Base-by-base conservation (phyloP, 2,888 invertebrate genomes). In the Marasmarcha lunaedactyla region DNA sequence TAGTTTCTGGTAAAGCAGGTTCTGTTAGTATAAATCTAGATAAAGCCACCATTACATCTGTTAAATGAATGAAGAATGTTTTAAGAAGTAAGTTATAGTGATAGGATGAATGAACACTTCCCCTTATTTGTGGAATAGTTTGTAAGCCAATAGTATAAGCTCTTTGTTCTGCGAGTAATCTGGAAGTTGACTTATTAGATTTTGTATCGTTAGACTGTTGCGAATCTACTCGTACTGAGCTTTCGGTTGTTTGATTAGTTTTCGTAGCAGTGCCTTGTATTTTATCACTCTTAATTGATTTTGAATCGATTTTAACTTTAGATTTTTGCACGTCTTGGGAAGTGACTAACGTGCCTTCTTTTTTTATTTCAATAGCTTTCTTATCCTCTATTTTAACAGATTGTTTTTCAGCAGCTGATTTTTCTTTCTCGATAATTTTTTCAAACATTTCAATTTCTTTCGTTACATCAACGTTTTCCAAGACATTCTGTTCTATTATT, bases 11-110 rank as follows among this genome's bases (percentile, higher is more conserved):
- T 15, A 68, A 54, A 0, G 57, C 48, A 15, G 71, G 71, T 44
- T 74, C 67, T 26, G 59, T 54, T 33, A 73, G 47, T 43, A 79
- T 62, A 48, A 71, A 73, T 46, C 71, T 68, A 1, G 78, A 76
- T 37, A 84, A 49, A 11, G 73, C 73, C 4, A 84, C 72, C 78
- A 84, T 81, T 0, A 84, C 71, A 47, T 81, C 79, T 1, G 84
- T 81, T 3, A 84, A 48, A 48, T 84, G 78, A 15, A 81, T 61
- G 39, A 83, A 76, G 51, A 84, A 84, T 1, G 77, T 78, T 57
- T 71, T 72, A 12, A 84, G 48, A 9, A 83, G 49, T 27, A 76
- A 54, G 45, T 77, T 65, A 36, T 69, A 74, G 20, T 72, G 67
- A 40, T 64, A 59, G 0, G 70, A 67, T 2, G 71, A 67, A 36